Evolutionary conservation across 2,888 invertebrate genomes (phyloP), one percentile per base, ranked within the genome.

Genomic region (Apoda limacodes): DNA sequence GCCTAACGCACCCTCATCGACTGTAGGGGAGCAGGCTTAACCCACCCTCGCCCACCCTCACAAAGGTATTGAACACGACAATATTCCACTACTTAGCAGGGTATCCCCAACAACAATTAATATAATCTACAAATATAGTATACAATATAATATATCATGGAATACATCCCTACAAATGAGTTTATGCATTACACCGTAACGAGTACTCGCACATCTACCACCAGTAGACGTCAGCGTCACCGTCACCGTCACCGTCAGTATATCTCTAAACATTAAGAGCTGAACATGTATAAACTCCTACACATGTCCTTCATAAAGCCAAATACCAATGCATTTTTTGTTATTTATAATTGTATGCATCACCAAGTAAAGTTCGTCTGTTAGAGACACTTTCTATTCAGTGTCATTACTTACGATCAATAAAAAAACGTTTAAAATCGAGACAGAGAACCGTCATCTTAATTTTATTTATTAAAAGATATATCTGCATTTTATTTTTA

Each of bases 251-350:
- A n/a, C n/a, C n/a, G n/a, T n/a, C n/a, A 35, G 37, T 64, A 59
- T 55, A 54, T 63, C 65, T 6, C 7, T 70, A 66, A 68, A 68
- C 67, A 69, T 66, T 76, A 64, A 72, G 63, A 69, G 65, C 63
- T 65, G 76, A 78, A 78, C 76, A 76, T 67, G 67, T 55, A 60
- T 58, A 6, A 57, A 36, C 46, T 42, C 43, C 44, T 60, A 63
- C 60, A 60, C 70, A 75, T 71, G 76, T 72, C 70, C 71, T 62
- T 50, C 63, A 76, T 82, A 82, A 82, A 82, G 82, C 82, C 81
- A 78, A 76, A 70, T 82, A 82, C 82, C 82, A 82, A 82, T 82
- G 82, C 82, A 81, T 82, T 67, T 70, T 62, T 61, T 70, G 70
- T 72, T 71, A 72, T 68, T 69, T 67, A 72, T 74, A 71, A 60